These are phyloP conservation scores for Halcyon malimbica DNA, from an alignment of 2,113 vertebrate species.

Conservation along the genomic window DNA sequence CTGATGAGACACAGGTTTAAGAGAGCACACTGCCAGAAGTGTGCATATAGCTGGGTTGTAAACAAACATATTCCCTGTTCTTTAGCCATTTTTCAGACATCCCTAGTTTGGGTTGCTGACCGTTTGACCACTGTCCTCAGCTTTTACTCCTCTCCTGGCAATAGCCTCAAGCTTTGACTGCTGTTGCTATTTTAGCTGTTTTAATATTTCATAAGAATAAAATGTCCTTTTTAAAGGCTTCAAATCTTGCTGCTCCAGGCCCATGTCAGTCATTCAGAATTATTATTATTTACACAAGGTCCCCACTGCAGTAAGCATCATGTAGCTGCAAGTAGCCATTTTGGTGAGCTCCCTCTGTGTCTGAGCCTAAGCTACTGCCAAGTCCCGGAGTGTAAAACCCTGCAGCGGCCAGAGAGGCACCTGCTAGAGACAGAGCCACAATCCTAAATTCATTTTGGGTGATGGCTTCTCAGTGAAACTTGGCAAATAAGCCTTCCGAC, in stretches of 20 bases:
- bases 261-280: constrained; percentile 41
- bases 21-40: not conserved
- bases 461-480: not conserved
- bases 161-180: constrained; percentile 31
- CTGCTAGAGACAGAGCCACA: not conserved
- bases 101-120: not conserved
- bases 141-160: not conserved
- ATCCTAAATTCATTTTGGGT: not conserved
- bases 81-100: not conserved
- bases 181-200: constrained; percentile 48
- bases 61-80: not conserved
- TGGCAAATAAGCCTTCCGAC: not conserved
- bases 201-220: constrained; percentile 50
- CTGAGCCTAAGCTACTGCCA: not conserved
- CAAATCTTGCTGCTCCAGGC: constrained; percentile 42
- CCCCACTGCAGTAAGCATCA: constrained; percentile 6
- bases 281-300: constrained; percentile 55
- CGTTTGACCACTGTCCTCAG: not conserved
- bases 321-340: not conserved
- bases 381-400: not conserved
- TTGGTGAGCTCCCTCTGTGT: not conserved
- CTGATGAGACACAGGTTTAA: not conserved
- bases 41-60: not conserved
- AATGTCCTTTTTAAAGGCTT: constrained; percentile 34
- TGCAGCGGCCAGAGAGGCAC: not conserved